Conservation (phyloP, 1,140 invertebrate genomes). For the Panulirus ornatus region DNA sequence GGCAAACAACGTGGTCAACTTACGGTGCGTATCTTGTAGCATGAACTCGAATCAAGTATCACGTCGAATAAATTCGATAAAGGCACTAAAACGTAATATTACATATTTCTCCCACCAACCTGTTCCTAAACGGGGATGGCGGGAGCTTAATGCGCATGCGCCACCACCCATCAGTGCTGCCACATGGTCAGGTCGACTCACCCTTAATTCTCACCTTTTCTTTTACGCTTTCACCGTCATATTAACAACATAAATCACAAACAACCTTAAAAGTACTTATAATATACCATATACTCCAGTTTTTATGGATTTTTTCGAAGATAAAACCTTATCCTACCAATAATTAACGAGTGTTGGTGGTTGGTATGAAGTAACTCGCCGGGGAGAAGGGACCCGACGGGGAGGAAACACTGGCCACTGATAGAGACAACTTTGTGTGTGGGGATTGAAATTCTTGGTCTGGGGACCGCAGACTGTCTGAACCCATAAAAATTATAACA, state of each 20-base stretch:
- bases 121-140: conserved; percentile 54
- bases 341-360: neutral
- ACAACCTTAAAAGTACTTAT: too few species aligned
- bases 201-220: neutral
- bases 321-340: too few species aligned
- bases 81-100: conserved; percentile 60
- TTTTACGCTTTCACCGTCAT: neutral
- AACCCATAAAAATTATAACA: neutral
- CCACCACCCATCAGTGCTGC: conserved; percentile 27
- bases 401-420: conserved; percentile 31
- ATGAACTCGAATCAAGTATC: conserved; percentile 45
- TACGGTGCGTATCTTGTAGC: conserved; percentile 63
- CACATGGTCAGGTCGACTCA: neutral
- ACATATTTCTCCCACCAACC: conserved; percentile 61
- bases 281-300: too few species aligned
- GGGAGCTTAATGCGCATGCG: conserved; percentile 64
- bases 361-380: conserved; percentile 53
- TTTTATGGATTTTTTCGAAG: too few species aligned
- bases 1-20: neutral
- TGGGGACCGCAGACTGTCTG: conserved; percentile 55
- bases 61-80: conserved; percentile 52
- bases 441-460: conserved; percentile 65
- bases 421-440: conserved; percentile 58
- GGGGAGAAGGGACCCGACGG: conserved; percentile 15
- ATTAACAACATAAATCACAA: neutral